A percentile compares a stretch with the other conserved stretches of the same genome.
These are phyloP conservation scores for Scophthalmus maximus DNA, from an alignment of 2,113 vertebrate genomes.

Conservation along the genomic window DNA sequence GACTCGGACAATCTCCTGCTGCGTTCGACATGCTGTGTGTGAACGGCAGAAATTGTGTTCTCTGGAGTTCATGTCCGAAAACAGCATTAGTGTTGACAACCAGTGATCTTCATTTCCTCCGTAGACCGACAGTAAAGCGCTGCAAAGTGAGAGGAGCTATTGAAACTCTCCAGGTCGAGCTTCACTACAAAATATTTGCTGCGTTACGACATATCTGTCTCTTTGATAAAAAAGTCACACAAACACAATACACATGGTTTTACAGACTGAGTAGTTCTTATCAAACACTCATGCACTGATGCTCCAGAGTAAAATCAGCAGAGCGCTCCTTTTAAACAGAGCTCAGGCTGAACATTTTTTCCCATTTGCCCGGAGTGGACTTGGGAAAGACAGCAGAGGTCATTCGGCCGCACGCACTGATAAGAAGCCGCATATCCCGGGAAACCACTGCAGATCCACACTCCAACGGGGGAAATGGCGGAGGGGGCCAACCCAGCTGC, in stretches of 20 bases:
- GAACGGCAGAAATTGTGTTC: too few species aligned
- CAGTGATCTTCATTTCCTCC: too few species aligned
- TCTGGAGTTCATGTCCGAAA: too few species aligned
- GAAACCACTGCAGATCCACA: neutral
- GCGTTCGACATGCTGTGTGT: too few species aligned
- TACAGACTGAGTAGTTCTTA: neutral
- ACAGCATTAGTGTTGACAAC: too few species aligned
- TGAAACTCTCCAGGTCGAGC: too few species aligned
- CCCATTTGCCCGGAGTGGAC: neutral
- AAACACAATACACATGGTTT: too few species aligned
- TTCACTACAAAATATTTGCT: neutral
- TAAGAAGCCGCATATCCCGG: constrained; percentile 24
- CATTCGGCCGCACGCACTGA: neutral
- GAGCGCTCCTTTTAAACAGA: neutral
- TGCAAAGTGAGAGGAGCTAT: too few species aligned
- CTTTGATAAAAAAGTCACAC: too few species aligned
- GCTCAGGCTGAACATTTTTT: neutral
- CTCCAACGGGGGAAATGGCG: constrained; percentile 32
- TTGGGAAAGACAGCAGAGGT: constrained; percentile 5
- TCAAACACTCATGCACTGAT: neutral
- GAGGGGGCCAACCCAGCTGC: neutral
- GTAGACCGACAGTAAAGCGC: too few species aligned
- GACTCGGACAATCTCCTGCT: too few species aligned
- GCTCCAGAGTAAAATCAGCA: neutral
- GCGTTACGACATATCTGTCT: too few species aligned